Base-by-base conservation (phyloP, 37 sponge, comb jelly and placozoan species). In the Geodia barretti region DNA sequence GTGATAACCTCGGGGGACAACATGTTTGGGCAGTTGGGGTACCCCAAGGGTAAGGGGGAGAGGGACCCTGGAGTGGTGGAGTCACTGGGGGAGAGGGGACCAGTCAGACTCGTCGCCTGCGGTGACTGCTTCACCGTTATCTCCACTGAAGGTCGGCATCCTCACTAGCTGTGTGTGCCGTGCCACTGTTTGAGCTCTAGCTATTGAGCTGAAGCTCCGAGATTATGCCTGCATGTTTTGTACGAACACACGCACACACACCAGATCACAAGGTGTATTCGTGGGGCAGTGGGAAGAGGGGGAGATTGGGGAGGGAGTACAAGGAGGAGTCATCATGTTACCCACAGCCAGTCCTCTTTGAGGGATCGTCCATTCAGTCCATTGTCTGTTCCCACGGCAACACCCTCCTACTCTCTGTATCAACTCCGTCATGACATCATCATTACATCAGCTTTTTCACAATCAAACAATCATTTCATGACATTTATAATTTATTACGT, bases 91-190 rank as follows among this genome's bases (percentile, higher is more conserved):
- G 76, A 64, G 23, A 68, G 81, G 8, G 35, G 29, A 4, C 76
- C 87, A 30, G 72, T 95, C 3, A 59, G 43, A 1, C 59, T 58
- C n/a, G 83, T 95, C 3, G 61, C 84, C 0, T 95, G 95, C 82
- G 95, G 95, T 0, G 95, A 95, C 42, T 63, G 68, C 67, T 95
- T 77, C 73, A 88, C 90, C 24, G 80, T 85, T 20, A 93, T 83
- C 14, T 58, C 77, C 38, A 81, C 77, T 65, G 62, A 60, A 79
- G 89, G 95, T 95, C 17, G 31, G 72, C 20, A 7, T 59, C 14
- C 29, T 58, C 8, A 25, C 7, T 34, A 30, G 21, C 1, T 69
- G 36, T 69, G 70, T 69, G 70, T 34, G 19, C 5, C n/a, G n/a
- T n/a, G n/a, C n/a, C n/a, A n/a, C n/a, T n/a, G n/a, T n/a, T n/a